Evolutionary conservation across 1,140 invertebrate genomes (phyloP), one percentile per base, ranked within the genome.

Genomic region (Hermetia illucens): DNA sequence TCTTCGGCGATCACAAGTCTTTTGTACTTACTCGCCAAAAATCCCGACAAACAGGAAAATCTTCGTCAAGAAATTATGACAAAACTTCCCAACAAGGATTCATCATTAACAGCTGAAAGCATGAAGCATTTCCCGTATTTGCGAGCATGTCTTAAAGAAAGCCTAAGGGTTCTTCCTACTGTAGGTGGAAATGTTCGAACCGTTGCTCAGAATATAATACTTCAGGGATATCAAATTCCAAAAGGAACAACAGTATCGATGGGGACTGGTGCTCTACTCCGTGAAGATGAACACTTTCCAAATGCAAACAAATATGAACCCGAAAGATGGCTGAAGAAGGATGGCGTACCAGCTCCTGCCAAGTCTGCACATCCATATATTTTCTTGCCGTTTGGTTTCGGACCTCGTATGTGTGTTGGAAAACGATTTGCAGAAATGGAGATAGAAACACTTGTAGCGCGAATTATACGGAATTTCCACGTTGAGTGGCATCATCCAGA

Each of bases 1-100:
- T 41, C 29, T 5, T 9, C 37, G 25, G 10, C 18, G 6, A 13
- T 25, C 5, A 20, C 30, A 4, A 13, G 16, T 17, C 9, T 21
- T 15, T 21, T 39, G 19, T 21, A 12, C 1, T 12, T 18, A 2
- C 44, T 66, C 27, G 60, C 63, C 5, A 62, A 60, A 15, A 71
- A 82, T 62, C 70, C 63, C 15, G 58, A 71, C 2, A 67, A 68
- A 27, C 79, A 83, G 49, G 60, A 73, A 2, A 76, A 70, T 57
- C 50, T 83, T 9, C 62, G 70, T 27, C 46, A 71, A 44, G 79
- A 84, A 62, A 50, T 81, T 2, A 42, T 55, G 17, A 50, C 49
- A 6, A 41, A 66, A 13, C 42, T 71, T 9, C 59, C 63, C 10
- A 27, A 51, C 12, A 55, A 64, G 46, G 41, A 54, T 40, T 51